Percentiles rank a stretch among this genome's conserved stretches.
phyloP scores from a whole-genome alignment of 2,797 vertebrate species.

The Alcedo atthis region DNA sequence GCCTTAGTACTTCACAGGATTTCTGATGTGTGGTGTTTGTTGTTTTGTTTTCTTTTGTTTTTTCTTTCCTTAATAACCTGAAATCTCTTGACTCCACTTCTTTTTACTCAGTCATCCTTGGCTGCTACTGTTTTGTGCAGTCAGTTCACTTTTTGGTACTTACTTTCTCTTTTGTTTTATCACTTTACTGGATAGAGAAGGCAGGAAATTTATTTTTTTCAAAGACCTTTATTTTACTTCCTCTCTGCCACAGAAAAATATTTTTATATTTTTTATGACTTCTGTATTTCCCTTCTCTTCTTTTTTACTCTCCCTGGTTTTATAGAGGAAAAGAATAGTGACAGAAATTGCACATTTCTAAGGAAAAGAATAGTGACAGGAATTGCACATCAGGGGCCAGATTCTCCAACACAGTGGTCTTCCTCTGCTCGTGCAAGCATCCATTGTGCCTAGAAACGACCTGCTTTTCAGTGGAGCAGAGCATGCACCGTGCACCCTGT shows the following conservation, averaged over 20 bases:
- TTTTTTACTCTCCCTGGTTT: not conserved
- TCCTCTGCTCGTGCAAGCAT: not conserved
- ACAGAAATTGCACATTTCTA: no score
- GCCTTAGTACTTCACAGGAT: not conserved
- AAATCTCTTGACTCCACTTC: not conserved
- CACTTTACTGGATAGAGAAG: not conserved
- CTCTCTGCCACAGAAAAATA: not conserved
- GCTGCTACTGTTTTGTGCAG: not conserved
- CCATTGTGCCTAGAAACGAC: accelerated
- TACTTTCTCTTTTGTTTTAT: not conserved
- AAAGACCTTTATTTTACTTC: not conserved
- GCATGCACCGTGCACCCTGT: not conserved
- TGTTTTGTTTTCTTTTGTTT: no score
- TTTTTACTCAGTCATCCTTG: not conserved
- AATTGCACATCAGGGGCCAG: not conserved
- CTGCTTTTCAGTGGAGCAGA: not conserved
- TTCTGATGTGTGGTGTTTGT: not conserved
- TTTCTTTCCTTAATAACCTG: not conserved
- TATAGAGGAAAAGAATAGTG: not conserved
- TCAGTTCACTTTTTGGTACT: not conserved
- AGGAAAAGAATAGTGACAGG: not conserved
- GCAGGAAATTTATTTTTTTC: not conserved
- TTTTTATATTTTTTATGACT: not conserved
- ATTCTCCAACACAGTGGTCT: not conserved
- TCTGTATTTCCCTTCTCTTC: not conserved